Conservation (phyloP, 2,113 vertebrate genomes). For the Halcyon malimbica region DNA sequence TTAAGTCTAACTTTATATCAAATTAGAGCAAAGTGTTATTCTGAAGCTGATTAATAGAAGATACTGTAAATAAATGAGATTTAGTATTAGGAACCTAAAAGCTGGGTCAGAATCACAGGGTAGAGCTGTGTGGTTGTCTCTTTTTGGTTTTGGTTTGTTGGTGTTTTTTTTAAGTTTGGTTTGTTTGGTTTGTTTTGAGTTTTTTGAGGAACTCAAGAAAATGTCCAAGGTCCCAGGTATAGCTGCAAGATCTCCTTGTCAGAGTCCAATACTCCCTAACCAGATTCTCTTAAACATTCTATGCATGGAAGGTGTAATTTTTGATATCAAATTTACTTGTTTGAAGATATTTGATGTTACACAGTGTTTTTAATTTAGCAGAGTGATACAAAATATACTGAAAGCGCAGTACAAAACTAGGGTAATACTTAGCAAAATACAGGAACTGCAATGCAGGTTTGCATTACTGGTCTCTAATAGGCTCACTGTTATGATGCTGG, state of each 20-base stretch:
- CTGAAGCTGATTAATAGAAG: not conserved
- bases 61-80: not conserved
- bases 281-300: not conserved
- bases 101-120: not conserved
- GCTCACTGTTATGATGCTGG: accelerated
- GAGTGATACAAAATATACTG: not conserved
- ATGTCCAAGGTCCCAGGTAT: no score
- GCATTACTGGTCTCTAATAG: not conserved
- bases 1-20: not conserved
- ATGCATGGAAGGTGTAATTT: not conserved
- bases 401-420: not conserved
- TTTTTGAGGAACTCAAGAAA: not conserved
- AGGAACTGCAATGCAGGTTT: not conserved
- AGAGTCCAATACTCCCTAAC: not conserved
- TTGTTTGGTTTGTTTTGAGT: not conserved
- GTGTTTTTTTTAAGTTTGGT: not conserved
- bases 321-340: not conserved
- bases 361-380: not conserved
- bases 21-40: not conserved
- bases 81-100: not conserved
- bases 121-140: not conserved
- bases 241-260: not conserved
- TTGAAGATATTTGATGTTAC: not conserved
- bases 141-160: not conserved
- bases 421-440: not conserved